Conservation (phyloP, 2,113 vertebrate genomes). For the Gobiocypris rarus region DNA sequence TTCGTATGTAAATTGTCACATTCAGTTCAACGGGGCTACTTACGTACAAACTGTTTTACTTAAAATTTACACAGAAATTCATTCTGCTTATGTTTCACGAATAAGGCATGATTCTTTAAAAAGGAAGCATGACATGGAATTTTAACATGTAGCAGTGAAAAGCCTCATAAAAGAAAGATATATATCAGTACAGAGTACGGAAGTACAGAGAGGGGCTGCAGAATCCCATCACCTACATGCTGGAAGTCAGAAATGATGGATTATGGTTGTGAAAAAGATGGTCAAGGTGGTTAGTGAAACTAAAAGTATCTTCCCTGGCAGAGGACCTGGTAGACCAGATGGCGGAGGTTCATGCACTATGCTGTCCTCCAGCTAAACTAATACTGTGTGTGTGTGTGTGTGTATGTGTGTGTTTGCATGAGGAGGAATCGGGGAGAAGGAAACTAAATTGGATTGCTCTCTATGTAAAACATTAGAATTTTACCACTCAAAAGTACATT, state of each 20-base stretch:
- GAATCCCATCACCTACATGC: neutral
- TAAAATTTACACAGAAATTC: neutral
- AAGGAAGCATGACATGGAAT: neutral
- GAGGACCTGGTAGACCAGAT: conserved; percentile 63
- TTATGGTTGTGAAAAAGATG: conserved; percentile 65
- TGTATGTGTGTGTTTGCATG: neutral
- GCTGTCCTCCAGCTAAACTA: conserved; percentile 2
- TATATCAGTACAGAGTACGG: no score
- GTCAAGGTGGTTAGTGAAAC: conserved; percentile 72
- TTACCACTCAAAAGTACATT: neutral
- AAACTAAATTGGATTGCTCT: neutral
- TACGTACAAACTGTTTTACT: neutral
- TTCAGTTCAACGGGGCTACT: neutral
- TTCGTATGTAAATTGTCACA: neutral
- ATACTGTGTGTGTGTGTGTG: neutral
- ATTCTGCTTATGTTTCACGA: neutral
- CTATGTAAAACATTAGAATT: neutral
- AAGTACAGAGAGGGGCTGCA: no score
- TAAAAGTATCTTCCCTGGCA: conserved; percentile 70
- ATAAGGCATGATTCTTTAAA: neutral
- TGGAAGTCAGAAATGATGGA: conserved; percentile 64
- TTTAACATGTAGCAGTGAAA: neutral
- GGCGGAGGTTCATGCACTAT: conserved; percentile 28
- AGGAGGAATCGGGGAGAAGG: neutral
- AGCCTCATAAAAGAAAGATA: neutral